These are phyloP conservation scores for Benitochromis conjunctus DNA, from an alignment of 2,113 vertebrate species.

Conservation along the genomic window DNA sequence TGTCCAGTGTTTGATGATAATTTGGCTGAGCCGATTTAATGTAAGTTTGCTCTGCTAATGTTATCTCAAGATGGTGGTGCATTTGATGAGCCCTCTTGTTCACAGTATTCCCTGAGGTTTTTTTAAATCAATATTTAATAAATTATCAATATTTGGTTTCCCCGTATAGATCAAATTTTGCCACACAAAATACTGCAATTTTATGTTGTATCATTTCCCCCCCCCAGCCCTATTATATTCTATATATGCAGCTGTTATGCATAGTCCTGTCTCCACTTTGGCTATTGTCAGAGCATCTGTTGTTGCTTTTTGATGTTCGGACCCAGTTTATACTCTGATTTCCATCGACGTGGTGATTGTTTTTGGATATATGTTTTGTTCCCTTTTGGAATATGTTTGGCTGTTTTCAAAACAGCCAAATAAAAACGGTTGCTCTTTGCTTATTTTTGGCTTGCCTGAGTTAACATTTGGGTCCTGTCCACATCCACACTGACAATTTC, in stretches of 20 bases:
- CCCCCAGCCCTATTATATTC: not conserved
- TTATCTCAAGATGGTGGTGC: not conserved
- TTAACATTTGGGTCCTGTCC: not conserved
- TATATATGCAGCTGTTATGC: not conserved
- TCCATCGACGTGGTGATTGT: not conserved
- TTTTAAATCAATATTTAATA: not conserved
- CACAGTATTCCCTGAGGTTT: not conserved
- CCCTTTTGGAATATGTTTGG: not conserved
- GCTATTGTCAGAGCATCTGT: not conserved
- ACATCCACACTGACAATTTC: not conserved
- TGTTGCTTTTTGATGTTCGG: not conserved
- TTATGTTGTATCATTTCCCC: not conserved
- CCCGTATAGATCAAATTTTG: not conserved
- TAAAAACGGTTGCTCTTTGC: not conserved
- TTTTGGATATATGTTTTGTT: not conserved
- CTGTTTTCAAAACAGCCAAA: not conserved
- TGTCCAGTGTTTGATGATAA: not conserved
- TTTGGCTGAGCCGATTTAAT: not conserved
- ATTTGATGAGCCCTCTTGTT: not conserved
- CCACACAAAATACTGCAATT: not conserved
- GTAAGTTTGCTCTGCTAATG: not conserved
- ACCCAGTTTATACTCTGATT: not conserved
- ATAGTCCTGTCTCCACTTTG: not conserved
- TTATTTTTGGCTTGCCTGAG: not conserved
- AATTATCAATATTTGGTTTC: not conserved